Evolutionary conservation across 2,113 vertebrate species (phyloP), one percentile per base, ranked within the genome.

Genomic region (Promerops cafer): DNA sequence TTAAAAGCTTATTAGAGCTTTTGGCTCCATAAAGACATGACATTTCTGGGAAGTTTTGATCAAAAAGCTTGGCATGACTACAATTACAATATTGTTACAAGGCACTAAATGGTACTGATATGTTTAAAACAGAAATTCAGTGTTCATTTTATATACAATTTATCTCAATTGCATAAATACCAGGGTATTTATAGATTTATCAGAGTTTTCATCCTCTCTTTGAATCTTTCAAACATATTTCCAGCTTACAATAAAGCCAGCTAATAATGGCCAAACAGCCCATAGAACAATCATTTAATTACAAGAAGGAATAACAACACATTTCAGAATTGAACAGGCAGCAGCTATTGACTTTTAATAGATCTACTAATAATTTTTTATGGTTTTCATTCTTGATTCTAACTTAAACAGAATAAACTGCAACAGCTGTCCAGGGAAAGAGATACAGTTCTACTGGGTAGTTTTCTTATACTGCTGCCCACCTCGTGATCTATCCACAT

Each of bases 31-130:
- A 50, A 4, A 59, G 75, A 77, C 71, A 77, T 77, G 64, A 89
- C 64, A 90, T 89, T 97, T 97, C 92, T 94, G 94, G 95, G 95
- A 96, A 96, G 35, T 92, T 96, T 89, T 90, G 89, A 93, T 92
- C 71, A 87, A 93, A 92, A 95, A 83, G 13, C 54, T 74, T 94
- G 92, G 94, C 94, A 33, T 13, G 50, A 63, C 86, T 89, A 89
- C 93, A 96, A 89, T 81, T 96, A 88, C 42, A 97, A 93, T 92
- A 93, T 81, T 94, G 91, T 92, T 89, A 85, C 47, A 89, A 81
- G 83, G 71, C 86, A 78, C 68, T 83, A 54, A 90, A 80, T 56
- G 60, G 61, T 94, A 88, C 22, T 80, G 76, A 59, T 90, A 89
- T 5, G 8, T 70, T 90, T 77, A 86, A 89, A 95, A 66, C 33